phyloP scores from a whole-genome alignment of 2,113 vertebrate species.

The Ranitomeya imitator region DNA sequence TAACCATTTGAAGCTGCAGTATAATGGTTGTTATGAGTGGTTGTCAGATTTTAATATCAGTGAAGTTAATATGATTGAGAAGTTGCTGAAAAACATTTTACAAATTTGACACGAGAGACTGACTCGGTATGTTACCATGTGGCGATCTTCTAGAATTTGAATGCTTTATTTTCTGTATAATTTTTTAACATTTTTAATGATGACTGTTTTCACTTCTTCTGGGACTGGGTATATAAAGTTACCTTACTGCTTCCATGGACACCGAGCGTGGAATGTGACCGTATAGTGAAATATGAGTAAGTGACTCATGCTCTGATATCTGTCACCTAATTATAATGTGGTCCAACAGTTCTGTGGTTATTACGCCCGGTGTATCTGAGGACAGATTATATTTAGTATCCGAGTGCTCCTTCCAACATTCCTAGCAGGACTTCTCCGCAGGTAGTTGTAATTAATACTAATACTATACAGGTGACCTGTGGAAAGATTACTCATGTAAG shows the following conservation, averaged over 20 bases:
- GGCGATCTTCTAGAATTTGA: background rate
- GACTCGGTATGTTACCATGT: background rate
- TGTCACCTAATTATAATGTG: conserved; percentile 17
- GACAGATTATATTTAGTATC: background rate
- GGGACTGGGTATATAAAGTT: background rate
- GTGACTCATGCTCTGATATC: background rate
- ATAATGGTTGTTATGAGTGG: no score
- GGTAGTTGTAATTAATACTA: background rate
- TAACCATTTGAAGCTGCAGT: no score
- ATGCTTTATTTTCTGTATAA: background rate
- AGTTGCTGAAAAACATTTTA: no score
- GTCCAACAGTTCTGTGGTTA: background rate
- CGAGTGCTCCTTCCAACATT: background rate
- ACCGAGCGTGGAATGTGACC: background rate
- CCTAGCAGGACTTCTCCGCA: background rate
- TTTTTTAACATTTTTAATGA: background rate
- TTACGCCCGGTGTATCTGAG: background rate
- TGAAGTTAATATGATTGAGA: no score
- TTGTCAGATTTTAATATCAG: no score
- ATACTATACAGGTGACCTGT: background rate
- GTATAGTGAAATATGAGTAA: conserved; percentile 1
- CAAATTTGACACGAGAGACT: no score
- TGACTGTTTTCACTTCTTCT: background rate
- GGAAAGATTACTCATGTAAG: background rate
- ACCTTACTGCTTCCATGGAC: background rate